Evolutionary conservation across 2,797 vertebrate genomes (phyloP).

Genomic region (Anabas testudineus): DNA sequence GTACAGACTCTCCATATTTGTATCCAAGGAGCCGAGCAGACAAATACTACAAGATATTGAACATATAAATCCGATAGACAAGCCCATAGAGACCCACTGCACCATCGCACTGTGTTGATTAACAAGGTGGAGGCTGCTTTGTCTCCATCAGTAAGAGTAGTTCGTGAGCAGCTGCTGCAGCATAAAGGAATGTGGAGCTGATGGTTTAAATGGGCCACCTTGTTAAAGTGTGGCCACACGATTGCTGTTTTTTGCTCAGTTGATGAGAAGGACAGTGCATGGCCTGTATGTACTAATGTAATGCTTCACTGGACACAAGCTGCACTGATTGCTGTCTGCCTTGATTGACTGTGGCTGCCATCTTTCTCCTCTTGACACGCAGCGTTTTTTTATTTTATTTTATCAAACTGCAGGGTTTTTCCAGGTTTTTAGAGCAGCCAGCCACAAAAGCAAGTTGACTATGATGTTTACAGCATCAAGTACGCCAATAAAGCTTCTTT

Average conservation of each 20-base stretch:
- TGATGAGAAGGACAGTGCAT: conserved; percentile 35
- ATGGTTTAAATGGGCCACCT: conserved; percentile 18
- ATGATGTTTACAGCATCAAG: conserved; percentile 18
- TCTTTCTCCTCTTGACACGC: conserved; percentile 15
- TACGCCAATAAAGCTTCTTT: conserved; percentile 19
- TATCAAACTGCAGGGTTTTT: conserved; percentile 16
- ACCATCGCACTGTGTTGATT: conserved; percentile 30
- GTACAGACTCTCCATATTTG: conserved; percentile 4
- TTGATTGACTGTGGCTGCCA: conserved; percentile 53
- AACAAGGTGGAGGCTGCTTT: conserved; percentile 35
- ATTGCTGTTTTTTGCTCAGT: conserved; percentile 6
- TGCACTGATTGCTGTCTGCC: conserved; percentile 39
- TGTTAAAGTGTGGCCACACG: conserved; percentile 10
- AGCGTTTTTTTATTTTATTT: too few relatives aligned
- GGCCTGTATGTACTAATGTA: conserved; percentile 39
- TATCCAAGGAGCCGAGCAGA: conserved; percentile 20
- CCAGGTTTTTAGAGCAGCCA: conserved; percentile 6
- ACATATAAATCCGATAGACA: conserved; percentile 43
- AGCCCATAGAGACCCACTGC: conserved; percentile 20
- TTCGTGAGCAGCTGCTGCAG: conserved; percentile 16
- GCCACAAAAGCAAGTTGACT: conserved; percentile 17
- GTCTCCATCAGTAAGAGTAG: conserved; percentile 14
- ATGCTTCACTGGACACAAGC: conserved; percentile 29
- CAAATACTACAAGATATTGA: conserved; percentile 30
- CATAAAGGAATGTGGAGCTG: conserved; percentile 27